Conservation (phyloP, 2,113 vertebrate species). For the Gallinago jamesoni region DNA sequence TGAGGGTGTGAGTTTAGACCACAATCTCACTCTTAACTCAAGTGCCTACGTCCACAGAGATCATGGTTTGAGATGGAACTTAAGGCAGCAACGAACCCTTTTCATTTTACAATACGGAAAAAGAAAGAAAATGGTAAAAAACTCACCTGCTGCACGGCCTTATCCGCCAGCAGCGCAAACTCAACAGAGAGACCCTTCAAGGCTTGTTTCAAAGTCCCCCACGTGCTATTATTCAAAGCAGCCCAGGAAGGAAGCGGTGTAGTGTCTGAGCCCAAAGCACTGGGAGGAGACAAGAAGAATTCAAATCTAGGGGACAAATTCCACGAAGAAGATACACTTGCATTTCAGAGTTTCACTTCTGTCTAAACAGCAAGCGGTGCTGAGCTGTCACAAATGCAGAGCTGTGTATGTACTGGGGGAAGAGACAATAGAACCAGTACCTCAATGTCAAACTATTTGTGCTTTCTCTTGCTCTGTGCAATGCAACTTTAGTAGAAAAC, state of each 20-base stretch:
- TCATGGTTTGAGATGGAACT: background rate
- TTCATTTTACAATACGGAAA: background rate
- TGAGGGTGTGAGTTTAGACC: background rate
- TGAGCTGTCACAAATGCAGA: background rate
- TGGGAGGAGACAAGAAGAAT: conserved; percentile 37
- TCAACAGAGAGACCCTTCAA: conserved; percentile 92
- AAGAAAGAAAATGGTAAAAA: accelerated
- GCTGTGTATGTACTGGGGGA: no score
- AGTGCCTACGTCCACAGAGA: background rate
- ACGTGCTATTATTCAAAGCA: conserved; percentile 81
- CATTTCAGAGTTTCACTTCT: background rate
- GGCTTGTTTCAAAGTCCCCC: conserved; percentile 88
- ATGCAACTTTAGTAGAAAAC: background rate
- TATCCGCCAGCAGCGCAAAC: conserved; percentile 91
- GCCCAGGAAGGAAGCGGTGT: conserved; percentile 87
- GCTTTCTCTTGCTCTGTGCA: background rate
- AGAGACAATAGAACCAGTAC: background rate
- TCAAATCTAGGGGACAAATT: background rate
- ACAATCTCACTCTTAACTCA: background rate
- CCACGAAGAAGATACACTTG: background rate
- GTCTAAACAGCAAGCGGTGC: background rate
- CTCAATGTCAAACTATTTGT: background rate
- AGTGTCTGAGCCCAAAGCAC: conserved; percentile 88
- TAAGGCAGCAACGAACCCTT: background rate
- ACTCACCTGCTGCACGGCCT: conserved; percentile 91